phyloP scores from a whole-genome alignment of 2,113 vertebrate genomes.

The Echinops telfairi region DNA sequence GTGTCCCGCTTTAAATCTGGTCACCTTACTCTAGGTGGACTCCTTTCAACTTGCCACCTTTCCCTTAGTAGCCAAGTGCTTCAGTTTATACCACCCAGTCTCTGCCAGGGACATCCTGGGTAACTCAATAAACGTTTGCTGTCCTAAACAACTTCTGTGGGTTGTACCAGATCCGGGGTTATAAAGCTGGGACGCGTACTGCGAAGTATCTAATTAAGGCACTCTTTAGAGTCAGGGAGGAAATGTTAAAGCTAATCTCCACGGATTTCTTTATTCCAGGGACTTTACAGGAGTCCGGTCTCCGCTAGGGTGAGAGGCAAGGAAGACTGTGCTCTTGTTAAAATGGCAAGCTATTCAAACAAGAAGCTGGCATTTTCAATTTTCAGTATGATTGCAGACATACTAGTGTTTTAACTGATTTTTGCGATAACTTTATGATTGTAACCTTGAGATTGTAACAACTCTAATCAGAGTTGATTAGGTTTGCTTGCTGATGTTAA shows the following conservation, averaged over 20 bases:
- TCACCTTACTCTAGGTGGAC: no score
- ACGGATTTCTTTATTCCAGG: no score
- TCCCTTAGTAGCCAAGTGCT: neutral
- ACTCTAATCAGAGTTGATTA: slow-evolving; percentile 46
- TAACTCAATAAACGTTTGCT: slow-evolving; percentile 17
- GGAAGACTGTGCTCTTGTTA: neutral
- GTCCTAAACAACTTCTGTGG: slow-evolving; percentile 14
- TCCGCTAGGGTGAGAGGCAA: neutral
- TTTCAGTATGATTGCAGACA: neutral
- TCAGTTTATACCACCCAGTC: neutral
- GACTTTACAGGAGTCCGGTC: no score
- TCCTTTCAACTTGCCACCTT: neutral
- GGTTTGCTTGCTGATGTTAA: slow-evolving; percentile 42
- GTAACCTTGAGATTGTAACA: neutral
- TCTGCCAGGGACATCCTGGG: neutral
- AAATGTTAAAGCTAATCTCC: no score
- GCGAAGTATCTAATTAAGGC: neutral
- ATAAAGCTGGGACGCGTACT: neutral
- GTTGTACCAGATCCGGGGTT: neutral
- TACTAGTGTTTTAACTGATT: slow-evolving; percentile 42
- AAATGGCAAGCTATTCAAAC: slow-evolving; percentile 32
- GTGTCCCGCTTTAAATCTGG: no score
- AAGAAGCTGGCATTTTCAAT: slow-evolving; percentile 44
- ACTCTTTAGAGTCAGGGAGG: neutral
- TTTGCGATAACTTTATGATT: slow-evolving; percentile 41